Base-by-base conservation (phyloP, 2,797 vertebrate species). In the Poeciliopsis paucimaculata region DNA sequence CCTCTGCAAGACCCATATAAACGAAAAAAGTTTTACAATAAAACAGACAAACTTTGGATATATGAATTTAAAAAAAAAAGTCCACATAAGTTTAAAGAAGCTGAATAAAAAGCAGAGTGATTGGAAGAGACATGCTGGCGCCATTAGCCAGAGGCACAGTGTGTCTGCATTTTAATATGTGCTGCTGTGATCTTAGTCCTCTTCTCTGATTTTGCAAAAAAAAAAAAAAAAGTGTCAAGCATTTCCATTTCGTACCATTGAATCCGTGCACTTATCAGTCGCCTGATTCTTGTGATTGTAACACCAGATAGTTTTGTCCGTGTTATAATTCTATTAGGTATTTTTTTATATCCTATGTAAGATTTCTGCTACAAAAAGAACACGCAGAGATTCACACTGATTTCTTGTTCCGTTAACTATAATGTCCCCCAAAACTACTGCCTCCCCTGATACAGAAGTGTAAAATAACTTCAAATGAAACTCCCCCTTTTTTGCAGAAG, bases 91-190 rank as follows among this genome's bases (percentile, higher is more conserved):
- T 23, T 78, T 71, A 71, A 23, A 80, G 28, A 51, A 64, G 66
- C 47, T 41, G 34, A 78, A 75, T 73, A 51, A 78, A 60, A 80
- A 70, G 74, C 31, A 9, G 41, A 83, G 15, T 79, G 73, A 86
- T 26, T 86, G 78, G 76, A 82, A 75, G 70, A 84, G 53, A 36
- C 79, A 39, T 73, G 2, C 45, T 71, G n/a, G 36, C 41, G 79
- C 57, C 66, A 75, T 84, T 77, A 80, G 81, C 84, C 75, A 77
- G 83, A 76, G 80, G 82, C 46, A 23, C 55, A 68, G 64, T 47
- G 47, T 82, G 77, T 86, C 64, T 85, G 72, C 76, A 80, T 88
- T 84, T 86, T 83, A 88, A 88, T 82, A 68, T 85, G 84, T 1
- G 10, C 55, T 53, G 76, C 41, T 62, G 64, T 75, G 76, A 80